Base-by-base conservation (phyloP, 37 sponge, comb jelly and placozoan genomes). In the Ianthella basta region DNA sequence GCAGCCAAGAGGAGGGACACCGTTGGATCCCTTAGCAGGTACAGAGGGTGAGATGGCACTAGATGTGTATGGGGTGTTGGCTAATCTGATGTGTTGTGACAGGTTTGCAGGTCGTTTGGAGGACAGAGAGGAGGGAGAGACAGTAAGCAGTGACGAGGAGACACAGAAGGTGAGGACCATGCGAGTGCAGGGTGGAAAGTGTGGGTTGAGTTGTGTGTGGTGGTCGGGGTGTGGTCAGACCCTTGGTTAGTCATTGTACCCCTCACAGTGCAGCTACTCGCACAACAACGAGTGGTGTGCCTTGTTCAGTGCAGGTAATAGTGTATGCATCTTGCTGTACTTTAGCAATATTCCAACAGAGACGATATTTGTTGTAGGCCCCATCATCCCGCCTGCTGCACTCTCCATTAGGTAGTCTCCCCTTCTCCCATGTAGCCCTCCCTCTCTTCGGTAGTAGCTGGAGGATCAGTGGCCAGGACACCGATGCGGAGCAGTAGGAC, bases 71-170 rank as follows among this genome's bases (percentile, higher is more conserved):
- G 0, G 57, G 25, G 23, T 16, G 81, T 19, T 55, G 10, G 63
- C 34, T 29, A 8, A 80, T 44, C 50, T 80, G 80, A 16, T 59
- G 33, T 19, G 25, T 16, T 34, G 2, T 65, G 8, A 19, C 55
- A 89, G 89, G 72, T 64, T 89, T 44, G 85, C 89, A 41, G 89
- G 89, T 19, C 38, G 89, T 18, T 81, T 89, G 40, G 89, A 86
- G 29, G 86, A 85, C 44, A 80, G 74, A 20, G 60, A 57, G 20
- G 69, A 44, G 0, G 15, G 57, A 68, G 69, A 37, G 50, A 44
- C 50, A 3, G 50, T 44, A 29, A 35, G 29, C 34, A 69, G 33
- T 30, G 33, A 18, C 34, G 33, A 29, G 50, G 50, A 44, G 70
- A 69, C n/a, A 69, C 10, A 29, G 32, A 35, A 34, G 10, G 10